phyloP scores from a whole-genome alignment of 2,797 vertebrate genomes.

The Gallinago nigripennis region DNA sequence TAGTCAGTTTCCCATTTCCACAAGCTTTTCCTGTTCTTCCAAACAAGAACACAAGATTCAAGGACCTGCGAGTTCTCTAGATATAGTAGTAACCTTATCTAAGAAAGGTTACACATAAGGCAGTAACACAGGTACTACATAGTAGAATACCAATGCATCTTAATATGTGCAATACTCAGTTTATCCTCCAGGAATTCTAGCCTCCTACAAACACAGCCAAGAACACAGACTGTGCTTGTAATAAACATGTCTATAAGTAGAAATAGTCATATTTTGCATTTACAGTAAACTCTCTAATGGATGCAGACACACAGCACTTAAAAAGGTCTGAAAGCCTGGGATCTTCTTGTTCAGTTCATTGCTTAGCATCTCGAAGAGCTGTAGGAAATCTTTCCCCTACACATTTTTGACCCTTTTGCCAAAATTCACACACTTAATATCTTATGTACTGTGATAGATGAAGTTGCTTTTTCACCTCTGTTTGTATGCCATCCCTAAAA shows the following conservation, averaged over 20 bases:
- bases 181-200: background rate
- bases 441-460: conserved; percentile 11
- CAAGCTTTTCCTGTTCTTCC: background rate
- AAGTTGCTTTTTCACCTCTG: conserved; percentile 47
- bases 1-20: background rate
- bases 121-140: background rate
- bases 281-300: conserved; percentile 37
- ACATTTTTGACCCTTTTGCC: conserved; percentile 14
- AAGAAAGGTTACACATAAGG: background rate
- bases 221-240: background rate
- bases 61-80: background rate
- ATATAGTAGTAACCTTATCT: background rate
- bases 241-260: background rate
- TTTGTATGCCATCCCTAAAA: conserved; percentile 45
- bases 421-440: conserved; percentile 52
- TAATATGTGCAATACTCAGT: background rate
- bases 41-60: background rate
- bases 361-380: background rate
- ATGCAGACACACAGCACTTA: background rate
- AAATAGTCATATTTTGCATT: background rate
- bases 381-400: background rate
- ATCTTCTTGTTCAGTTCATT: background rate
- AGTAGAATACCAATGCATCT: background rate
- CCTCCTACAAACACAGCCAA: background rate
- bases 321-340: background rate